These are phyloP conservation scores for Otolemur crassicaudatus DNA, from an alignment of 2,797 vertebrate species.

Conservation along the genomic window DNA sequence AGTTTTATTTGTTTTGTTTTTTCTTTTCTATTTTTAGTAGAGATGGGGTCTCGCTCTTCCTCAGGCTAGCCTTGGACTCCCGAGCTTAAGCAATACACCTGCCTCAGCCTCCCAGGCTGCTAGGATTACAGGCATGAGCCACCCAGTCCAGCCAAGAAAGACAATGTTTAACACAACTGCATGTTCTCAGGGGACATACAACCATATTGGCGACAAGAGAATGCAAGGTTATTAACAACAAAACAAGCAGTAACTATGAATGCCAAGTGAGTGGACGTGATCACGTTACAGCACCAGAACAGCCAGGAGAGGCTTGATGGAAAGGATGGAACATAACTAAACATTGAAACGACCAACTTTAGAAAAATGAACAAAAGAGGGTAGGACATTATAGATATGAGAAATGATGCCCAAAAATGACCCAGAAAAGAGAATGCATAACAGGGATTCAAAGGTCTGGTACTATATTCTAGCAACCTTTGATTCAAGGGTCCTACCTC, in stretches of 20 bases:
- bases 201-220: background rate
- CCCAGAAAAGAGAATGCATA: background rate
- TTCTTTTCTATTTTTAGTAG: too few species aligned
- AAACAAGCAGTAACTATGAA: background rate
- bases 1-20: too few species aligned
- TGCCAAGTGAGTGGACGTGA: background rate
- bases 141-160: background rate
- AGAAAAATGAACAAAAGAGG: background rate
- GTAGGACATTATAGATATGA: background rate
- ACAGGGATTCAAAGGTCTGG: background rate
- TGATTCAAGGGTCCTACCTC: conserved; percentile 13
- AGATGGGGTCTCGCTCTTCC: too few species aligned
- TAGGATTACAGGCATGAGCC: too few species aligned
- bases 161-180: background rate
- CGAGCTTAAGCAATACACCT: too few species aligned
- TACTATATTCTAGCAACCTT: background rate
- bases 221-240: background rate
- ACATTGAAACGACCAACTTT: background rate
- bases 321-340: background rate
- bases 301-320: background rate
- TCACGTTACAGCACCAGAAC: background rate
- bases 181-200: background rate
- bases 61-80: too few species aligned
- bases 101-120: too few species aligned
- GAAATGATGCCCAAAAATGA: background rate